Evolutionary conservation across 2,797 vertebrate genomes (phyloP).

Genomic region (Liparis tanakae): DNA sequence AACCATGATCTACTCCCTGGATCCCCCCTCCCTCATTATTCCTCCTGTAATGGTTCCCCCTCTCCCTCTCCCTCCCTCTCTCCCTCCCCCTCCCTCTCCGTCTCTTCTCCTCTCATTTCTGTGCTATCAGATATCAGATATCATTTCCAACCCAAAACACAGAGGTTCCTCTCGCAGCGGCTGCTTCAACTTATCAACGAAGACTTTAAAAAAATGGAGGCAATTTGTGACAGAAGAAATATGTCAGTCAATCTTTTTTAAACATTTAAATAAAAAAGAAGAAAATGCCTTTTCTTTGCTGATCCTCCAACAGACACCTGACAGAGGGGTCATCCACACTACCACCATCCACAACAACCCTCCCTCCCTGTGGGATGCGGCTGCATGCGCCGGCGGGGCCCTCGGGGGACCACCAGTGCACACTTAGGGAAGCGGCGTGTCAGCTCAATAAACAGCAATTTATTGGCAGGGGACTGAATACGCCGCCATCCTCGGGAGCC

Average conservation of each 20-base stretch:
- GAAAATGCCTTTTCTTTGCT: not conserved
- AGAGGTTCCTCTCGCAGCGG: not conserved
- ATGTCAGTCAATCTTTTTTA: not conserved
- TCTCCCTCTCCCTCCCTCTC: too few species aligned
- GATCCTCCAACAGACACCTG: slow-evolving; percentile 17
- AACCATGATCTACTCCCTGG: slow-evolving; percentile 29
- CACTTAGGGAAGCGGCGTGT: slow-evolving; percentile 60
- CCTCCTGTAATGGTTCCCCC: slow-evolving; percentile 7
- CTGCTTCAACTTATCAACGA: not conserved
- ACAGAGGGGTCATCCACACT: slow-evolving; percentile 32
- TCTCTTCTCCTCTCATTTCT: slow-evolving; percentile 12
- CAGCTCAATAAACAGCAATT: slow-evolving; percentile 70
- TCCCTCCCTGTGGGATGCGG: slow-evolving; percentile 54
- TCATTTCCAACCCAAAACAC: not conserved
- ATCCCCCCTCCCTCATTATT: not conserved
- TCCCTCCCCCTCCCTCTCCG: not conserved
- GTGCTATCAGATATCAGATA: slow-evolving; percentile 1
- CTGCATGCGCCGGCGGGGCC: slow-evolving; percentile 22
- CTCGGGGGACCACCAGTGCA: slow-evolving; percentile 56
- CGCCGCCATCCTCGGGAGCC: slow-evolving; percentile 55
- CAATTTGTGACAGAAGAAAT: not conserved
- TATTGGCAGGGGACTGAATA: slow-evolving; percentile 71
- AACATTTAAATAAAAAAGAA: not conserved
- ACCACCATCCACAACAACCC: slow-evolving; percentile 36
- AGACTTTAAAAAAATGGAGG: not conserved